Evolutionary conservation across 1,140 invertebrate genomes (phyloP).

Genomic region (Bombus confusus): DNA sequence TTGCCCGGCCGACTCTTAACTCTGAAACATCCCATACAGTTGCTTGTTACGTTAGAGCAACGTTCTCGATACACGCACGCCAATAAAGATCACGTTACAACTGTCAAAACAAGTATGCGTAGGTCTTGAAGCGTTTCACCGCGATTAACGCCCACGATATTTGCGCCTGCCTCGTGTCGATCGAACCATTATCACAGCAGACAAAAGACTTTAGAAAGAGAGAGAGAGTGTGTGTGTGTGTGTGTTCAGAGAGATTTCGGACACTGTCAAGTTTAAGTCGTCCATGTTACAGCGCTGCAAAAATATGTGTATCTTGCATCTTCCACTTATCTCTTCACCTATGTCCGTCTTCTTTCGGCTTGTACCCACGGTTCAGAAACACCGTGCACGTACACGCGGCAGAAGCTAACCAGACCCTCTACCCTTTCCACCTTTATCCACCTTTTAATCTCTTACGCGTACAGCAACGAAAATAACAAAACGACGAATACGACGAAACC

Average conservation of each 20-base stretch:
- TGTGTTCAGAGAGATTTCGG: neutral
- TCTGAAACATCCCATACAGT: neutral
- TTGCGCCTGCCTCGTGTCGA: neutral
- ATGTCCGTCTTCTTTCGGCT: too few relatives aligned
- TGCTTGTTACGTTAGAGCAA: conserved; percentile 9
- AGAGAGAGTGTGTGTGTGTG: too few relatives aligned
- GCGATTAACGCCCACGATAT: conserved; percentile 11
- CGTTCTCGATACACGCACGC: conserved; percentile 1
- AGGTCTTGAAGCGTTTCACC: conserved; percentile 20
- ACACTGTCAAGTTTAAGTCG: neutral
- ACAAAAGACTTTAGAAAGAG: neutral
- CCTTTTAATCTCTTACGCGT: too few relatives aligned
- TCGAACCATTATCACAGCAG: neutral
- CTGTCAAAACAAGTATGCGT: conserved; percentile 40
- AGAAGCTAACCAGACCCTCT: too few relatives aligned
- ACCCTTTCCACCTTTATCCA: too few relatives aligned
- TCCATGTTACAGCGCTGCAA: too few relatives aligned
- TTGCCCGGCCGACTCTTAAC: neutral
- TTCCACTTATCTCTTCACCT: too few relatives aligned
- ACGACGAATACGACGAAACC: too few relatives aligned
- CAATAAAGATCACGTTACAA: conserved; percentile 36
- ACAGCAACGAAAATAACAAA: too few relatives aligned
- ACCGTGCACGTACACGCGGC: too few relatives aligned
- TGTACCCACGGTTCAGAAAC: too few relatives aligned
- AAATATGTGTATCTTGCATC: too few relatives aligned